Conservation (phyloP, 2,797 vertebrate species). For the Epinephelus malabaricus region DNA sequence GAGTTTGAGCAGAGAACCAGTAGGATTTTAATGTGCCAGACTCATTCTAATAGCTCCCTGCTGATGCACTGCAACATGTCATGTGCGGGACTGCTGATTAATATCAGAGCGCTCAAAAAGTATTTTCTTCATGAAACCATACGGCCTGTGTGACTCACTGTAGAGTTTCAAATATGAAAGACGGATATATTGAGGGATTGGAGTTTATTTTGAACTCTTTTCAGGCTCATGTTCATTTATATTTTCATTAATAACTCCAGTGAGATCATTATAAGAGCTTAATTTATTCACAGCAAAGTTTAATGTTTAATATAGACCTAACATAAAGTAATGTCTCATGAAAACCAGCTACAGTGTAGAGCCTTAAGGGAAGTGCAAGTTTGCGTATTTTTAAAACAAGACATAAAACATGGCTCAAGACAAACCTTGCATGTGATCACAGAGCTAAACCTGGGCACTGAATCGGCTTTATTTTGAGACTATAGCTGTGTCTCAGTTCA, state of each 20-base stretch:
- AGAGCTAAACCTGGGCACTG: too few relatives aligned
- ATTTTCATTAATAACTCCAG: neutral
- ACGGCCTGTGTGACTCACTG: neutral
- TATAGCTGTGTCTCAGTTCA: too few relatives aligned
- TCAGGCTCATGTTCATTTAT: neutral
- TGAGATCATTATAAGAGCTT: neutral
- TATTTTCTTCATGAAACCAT: slow-evolving; percentile 18
- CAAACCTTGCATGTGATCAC: too few relatives aligned
- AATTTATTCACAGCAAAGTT: neutral
- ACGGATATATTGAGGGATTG: neutral
- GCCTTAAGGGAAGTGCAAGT: too few relatives aligned
- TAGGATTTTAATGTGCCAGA: slow-evolving; percentile 55
- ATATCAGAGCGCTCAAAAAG: slow-evolving; percentile 21
- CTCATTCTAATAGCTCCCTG: slow-evolving; percentile 38
- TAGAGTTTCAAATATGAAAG: neutral
- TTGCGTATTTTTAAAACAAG: too few relatives aligned
- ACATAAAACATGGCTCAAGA: too few relatives aligned
- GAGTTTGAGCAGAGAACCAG: slow-evolving; percentile 47
- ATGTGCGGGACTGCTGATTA: slow-evolving; percentile 27
- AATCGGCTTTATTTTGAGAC: too few relatives aligned
- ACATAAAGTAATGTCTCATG: too few relatives aligned
- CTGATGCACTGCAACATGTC: slow-evolving; percentile 43
- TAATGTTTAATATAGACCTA: too few relatives aligned
- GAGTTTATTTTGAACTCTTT: neutral
- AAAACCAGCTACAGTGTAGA: too few relatives aligned